phyloP scores from a whole-genome alignment of 2,113 vertebrate species.

The Oryzias woworae region DNA sequence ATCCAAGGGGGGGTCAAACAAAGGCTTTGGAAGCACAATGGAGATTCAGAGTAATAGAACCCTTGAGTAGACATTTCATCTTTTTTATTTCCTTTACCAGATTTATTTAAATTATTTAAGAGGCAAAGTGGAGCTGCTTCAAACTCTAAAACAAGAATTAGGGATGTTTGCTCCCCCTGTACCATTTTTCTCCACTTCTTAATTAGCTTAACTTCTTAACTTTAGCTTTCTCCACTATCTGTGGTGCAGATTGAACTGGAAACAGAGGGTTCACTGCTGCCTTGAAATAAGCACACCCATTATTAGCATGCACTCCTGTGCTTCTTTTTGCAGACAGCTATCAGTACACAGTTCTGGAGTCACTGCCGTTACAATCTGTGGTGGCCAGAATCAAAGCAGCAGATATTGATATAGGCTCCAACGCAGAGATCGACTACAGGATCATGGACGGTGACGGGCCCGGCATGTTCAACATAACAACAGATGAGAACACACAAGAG shows the following conservation, averaged over 20 bases:
- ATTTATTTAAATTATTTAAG: conserved; percentile 5
- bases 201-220: conserved; percentile 1
- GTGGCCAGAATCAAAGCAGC: conserved; percentile 92
- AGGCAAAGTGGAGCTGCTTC: neutral
- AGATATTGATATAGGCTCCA: conserved; percentile 88
- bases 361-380: conserved; percentile 85
- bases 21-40: conserved; percentile 57
- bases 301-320: conserved; percentile 35
- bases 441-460: conserved; percentile 90
- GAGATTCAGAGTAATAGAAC: conserved; percentile 62
- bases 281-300: conserved; percentile 40
- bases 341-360: conserved; percentile 89
- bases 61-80: conserved; percentile 56
- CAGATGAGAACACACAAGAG: conserved; percentile 91
- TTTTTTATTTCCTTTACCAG: neutral
- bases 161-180: neutral
- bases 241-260: conserved; percentile 6
- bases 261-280: conserved; percentile 19
- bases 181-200: neutral
- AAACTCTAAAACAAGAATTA: neutral
- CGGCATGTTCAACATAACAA: conserved; percentile 88
- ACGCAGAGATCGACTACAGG: conserved; percentile 95
- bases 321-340: conserved; percentile 83
- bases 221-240: neutral
- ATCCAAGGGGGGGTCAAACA: conserved; percentile 59